A percentile compares a stretch with the other conserved stretches of the same genome.
These are phyloP conservation scores for Athene noctua DNA, from an alignment of 2,113 vertebrate species.

Conservation along the genomic window DNA sequence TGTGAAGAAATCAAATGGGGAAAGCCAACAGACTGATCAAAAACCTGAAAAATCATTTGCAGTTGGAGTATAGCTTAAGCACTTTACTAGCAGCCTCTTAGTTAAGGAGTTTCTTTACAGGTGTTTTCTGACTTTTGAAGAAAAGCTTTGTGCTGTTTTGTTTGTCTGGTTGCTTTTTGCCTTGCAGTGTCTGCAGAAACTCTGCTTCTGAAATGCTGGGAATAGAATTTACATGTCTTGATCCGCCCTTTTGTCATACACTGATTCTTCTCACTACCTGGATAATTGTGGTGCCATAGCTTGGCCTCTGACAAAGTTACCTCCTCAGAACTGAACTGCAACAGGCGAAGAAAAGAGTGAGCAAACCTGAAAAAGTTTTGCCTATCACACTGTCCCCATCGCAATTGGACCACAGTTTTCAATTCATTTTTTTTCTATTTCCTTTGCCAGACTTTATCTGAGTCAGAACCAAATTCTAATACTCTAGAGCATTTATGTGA, in stretches of 20 bases:
- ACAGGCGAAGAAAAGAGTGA: background rate
- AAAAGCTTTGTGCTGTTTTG: background rate
- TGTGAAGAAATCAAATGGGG: background rate
- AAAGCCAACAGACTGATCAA: background rate
- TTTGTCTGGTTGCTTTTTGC: background rate
- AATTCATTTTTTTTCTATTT: background rate
- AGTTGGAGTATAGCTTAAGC: background rate
- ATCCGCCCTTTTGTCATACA: background rate
- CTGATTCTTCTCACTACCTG: background rate
- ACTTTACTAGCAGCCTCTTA: background rate
- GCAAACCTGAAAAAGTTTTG: background rate
- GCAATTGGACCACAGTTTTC: background rate
- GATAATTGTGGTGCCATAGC: background rate
- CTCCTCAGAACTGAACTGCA: background rate
- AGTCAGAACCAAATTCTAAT: background rate
- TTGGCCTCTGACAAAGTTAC: background rate
- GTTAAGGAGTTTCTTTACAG: background rate
- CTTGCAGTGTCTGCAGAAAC: background rate
- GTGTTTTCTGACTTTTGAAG: background rate
- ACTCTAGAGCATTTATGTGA: background rate
- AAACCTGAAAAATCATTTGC: background rate
- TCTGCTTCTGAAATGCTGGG: background rate
- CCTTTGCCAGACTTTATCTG: background rate
- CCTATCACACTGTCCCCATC: background rate
- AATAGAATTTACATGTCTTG: background rate